Percentiles rank a stretch among this genome's conserved stretches.
Evolutionary conservation across 2,797 vertebrate genomes (phyloP).

Genomic region (Selene dorsalis): DNA sequence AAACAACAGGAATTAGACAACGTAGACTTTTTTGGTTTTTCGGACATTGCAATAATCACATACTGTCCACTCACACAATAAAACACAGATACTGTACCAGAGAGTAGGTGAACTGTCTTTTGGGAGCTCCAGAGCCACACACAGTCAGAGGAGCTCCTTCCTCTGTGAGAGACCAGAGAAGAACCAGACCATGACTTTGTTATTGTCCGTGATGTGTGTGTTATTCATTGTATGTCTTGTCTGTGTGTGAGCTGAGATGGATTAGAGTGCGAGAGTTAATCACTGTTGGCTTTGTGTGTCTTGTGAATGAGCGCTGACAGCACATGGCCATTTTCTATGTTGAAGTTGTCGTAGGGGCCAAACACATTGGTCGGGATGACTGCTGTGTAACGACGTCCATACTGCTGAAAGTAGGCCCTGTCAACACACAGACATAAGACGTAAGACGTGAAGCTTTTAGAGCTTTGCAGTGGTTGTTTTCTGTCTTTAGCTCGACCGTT

Average conservation of each 20-base stretch:
- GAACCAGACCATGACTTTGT: neutral
- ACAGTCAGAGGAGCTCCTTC: slow-evolving; percentile 79
- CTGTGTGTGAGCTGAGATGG: neutral
- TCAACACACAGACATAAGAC: neutral
- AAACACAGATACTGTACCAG: slow-evolving; percentile 59
- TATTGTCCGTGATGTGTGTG: neutral
- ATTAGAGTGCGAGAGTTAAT: neutral
- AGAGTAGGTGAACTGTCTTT: slow-evolving; percentile 91
- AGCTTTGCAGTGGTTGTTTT: neutral
- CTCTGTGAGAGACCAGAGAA: slow-evolving; percentile 38
- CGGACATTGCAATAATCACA: neutral
- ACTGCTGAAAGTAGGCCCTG: slow-evolving; percentile 88
- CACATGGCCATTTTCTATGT: slow-evolving; percentile 73
- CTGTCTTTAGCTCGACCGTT: neutral
- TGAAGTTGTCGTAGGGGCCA: slow-evolving; percentile 89
- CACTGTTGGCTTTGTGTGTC: slow-evolving; percentile 76
- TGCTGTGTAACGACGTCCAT: slow-evolving; percentile 85
- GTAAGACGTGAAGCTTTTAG: neutral
- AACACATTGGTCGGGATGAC: slow-evolving; percentile 89
- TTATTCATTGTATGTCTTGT: neutral
- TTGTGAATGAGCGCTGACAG: slow-evolving; percentile 90
- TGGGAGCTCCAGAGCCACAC: slow-evolving; percentile 89
- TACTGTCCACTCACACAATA: neutral
- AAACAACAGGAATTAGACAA: neutral
- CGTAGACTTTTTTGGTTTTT: neutral